A percentile compares a stretch with the other conserved stretches of the same genome.
phyloP scores from a whole-genome alignment of 53 echinoderm and acorn worm genomes.

The Pentamera pediparva region DNA sequence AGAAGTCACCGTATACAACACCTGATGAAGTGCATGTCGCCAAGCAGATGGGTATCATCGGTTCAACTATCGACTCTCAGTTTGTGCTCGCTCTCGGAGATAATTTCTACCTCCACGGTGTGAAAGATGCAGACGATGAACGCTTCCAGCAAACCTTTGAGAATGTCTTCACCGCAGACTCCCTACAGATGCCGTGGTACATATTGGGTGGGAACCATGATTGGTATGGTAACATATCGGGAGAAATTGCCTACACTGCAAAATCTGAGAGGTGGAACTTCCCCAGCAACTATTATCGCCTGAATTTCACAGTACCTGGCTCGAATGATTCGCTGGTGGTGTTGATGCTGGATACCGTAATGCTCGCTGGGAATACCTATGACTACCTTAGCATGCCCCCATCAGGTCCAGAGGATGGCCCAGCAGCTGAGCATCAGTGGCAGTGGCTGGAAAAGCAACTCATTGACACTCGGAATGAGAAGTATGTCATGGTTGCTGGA shows the following conservation, averaged over 20 bases:
- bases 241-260: constrained; percentile 74
- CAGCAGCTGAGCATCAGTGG: constrained; percentile 71
- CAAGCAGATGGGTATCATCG: constrained; percentile 72
- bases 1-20: constrained; percentile 57
- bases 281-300: constrained; percentile 64
- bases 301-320: constrained; percentile 50
- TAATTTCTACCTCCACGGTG: constrained; percentile 78
- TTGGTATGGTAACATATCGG: constrained; percentile 75
- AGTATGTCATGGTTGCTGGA: constrained; percentile 86
- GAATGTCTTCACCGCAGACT: constrained; percentile 68
- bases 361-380: constrained; percentile 58
- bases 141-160: constrained; percentile 83
- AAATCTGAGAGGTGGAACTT: constrained; percentile 81
- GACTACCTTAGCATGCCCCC: constrained; percentile 36
- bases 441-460: constrained; percentile 74
- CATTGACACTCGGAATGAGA: constrained; percentile 36
- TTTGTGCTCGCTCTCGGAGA: constrained; percentile 92
- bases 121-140: constrained; percentile 70
- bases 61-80: constrained; percentile 42
- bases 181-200: constrained; percentile 76
- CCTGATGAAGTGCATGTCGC: constrained; percentile 64
- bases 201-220: constrained; percentile 86
- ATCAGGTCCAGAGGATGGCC: constrained; percentile 57
- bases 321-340: constrained; percentile 51
- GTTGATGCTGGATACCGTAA: constrained; percentile 83